phyloP scores from a whole-genome alignment of 2,113 vertebrate species.

The Azemiops feae region DNA sequence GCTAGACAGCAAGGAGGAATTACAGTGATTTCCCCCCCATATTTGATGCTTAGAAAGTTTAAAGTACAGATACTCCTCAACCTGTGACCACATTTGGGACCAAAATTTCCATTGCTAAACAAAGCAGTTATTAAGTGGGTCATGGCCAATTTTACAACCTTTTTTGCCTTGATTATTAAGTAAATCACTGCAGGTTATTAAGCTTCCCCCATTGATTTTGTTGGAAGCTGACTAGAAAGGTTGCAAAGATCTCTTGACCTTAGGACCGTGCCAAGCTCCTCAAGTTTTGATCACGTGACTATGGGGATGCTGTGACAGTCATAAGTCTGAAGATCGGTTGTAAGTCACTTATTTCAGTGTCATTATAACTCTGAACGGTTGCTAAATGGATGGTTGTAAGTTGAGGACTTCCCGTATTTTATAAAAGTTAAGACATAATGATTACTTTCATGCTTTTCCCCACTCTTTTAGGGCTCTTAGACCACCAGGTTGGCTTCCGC shows the following conservation, averaged over 20 bases:
- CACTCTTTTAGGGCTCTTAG: constrained; percentile 84
- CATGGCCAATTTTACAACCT: not conserved
- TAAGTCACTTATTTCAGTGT: not conserved
- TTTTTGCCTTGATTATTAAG: not conserved
- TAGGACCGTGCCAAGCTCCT: not conserved
- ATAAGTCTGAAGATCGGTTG: not conserved
- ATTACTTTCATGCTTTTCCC: constrained; percentile 44
- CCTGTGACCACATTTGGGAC: not conserved
- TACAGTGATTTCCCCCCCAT: not conserved
- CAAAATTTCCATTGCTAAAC: too few species aligned
- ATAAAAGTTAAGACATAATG: not conserved
- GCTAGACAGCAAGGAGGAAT: not conserved
- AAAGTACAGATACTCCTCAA: not conserved
- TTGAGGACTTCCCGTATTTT: not conserved
- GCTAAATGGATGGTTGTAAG: not conserved
- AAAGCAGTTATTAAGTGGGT: not conserved
- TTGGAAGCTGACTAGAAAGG: not conserved
- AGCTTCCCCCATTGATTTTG: not conserved
- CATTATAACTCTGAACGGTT: not conserved
- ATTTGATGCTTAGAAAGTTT: not conserved
- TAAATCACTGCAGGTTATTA: not conserved
- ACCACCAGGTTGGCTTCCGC: constrained; percentile 93
- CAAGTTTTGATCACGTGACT: not conserved
- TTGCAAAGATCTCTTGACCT: not conserved
- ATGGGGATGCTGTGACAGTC: not conserved